Evolutionary conservation across 2,113 vertebrate species (phyloP), one percentile per base, ranked within the genome.

Genomic region (Callionymus lyra): DNA sequence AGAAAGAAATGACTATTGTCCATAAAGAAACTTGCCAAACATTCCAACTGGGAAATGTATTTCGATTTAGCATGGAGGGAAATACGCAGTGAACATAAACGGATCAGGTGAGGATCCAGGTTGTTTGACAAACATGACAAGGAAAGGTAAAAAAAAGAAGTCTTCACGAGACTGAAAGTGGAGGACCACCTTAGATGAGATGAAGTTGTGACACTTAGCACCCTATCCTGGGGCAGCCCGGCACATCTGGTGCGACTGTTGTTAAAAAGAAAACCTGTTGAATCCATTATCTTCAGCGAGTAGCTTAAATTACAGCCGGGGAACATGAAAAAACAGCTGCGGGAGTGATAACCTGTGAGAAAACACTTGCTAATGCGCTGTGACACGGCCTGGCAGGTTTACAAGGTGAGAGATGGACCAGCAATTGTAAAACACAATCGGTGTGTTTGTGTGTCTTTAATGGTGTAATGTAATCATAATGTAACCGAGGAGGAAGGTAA

Each of bases 341-440:
- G 18, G 68, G 70, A 68, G 70, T 35, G 69, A 70, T 70, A 74
- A 80, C 68, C 63, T 74, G 70, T 58, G 53, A 79, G 65, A 70
- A 74, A 77, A 59, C 37, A 34, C 34, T 27, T 45, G 39, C 59
- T 63, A 58, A 70, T 27, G 1, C 31, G 16, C 34, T 33, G 39
- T 53, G 53, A 75, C 63, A 50, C 42, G 44, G 41, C 31, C 50
- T 32, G 13, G 58, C 65, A 54, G 65, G 18, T 80, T 82, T 68
- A 79, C 63, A 64, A 62, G 71, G 69, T 65, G 71, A 74, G 53
- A 71, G 77, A 80, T 70, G 70, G 71, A 77, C 75, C 72, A 47
- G 57, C 54, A 39, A 50, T 32, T 53, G 66, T 65, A 75, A 75
- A 82, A 68, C 14, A 56, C 32, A 56, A 53, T 70, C 54, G 4